Evolutionary conservation across 2,888 invertebrate genomes (phyloP).

Genomic region (Rotaria sp.): DNA sequence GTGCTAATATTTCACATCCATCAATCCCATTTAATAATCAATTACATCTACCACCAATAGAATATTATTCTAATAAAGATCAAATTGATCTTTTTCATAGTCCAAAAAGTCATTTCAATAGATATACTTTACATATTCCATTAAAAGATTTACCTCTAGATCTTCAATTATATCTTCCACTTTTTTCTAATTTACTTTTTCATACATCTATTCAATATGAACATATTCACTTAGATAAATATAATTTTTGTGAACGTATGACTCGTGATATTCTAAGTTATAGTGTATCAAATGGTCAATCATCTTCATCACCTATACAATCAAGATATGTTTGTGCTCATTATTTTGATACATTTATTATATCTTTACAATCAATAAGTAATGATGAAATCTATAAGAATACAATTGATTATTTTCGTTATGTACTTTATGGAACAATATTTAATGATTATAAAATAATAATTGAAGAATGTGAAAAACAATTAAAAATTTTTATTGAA

Average conservation of each 20-base stretch:
- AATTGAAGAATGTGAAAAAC: slow-evolving; percentile 30
- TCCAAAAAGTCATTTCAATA: neutral
- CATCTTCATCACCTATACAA: slow-evolving; percentile 20
- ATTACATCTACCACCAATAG: neutral
- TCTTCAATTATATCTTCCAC: neutral
- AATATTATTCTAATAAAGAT: neutral
- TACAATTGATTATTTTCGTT: neutral
- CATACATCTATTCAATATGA: slow-evolving; percentile 10
- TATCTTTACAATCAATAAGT: neutral
- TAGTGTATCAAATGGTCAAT: neutral
- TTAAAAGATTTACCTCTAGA: neutral
- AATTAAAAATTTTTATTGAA: slow-evolving; percentile 9
- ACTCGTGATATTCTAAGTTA: neutral
- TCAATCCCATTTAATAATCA: neutral
- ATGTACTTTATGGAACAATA: neutral
- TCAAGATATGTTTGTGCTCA: neutral
- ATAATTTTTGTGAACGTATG: neutral
- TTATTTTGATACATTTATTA: neutral
- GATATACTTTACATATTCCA: neutral
- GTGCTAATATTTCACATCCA: neutral
- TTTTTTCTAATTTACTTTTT: slow-evolving; percentile 15
- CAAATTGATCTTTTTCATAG: neutral
- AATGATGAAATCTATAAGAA: neutral
- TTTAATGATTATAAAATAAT: slow-evolving; percentile 13
- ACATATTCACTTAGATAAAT: neutral